Evolutionary conservation across 2,797 vertebrate genomes (phyloP), one percentile per base, ranked within the genome.

Genomic region (Acrocephalus scirpaceus): DNA sequence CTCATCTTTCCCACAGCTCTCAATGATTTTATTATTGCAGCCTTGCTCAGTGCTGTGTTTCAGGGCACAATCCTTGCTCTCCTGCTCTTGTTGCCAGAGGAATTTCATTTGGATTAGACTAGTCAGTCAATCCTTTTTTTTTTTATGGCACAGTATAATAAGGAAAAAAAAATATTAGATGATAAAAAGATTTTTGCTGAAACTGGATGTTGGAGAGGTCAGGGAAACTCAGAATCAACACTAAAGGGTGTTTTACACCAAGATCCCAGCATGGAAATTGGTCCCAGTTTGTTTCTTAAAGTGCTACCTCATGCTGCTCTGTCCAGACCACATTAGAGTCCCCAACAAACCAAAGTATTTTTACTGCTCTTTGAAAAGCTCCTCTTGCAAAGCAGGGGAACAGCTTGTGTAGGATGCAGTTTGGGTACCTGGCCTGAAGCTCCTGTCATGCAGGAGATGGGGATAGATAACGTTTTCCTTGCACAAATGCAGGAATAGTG

Each of bases 221-320:
- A 26, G 17, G 13, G 4, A 64, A n/a, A 61, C 13, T 45, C 0
- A 0, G 16, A 27, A 7, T 5, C 42, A 57, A 36, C 16, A 5
- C 23, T 42, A 47, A 89, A 67, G 5, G 2, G 5, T 73, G 29
- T 60, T 85, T 60, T 45, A 50, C 27, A 21, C 25, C 38, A 13
- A 21, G 25, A 48, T 84, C 12, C 47, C 58, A 51, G 4, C 9
- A 10, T 32, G 26, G 32, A 73, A 75, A 66, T 10, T 30, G 44
- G 12, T 62, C 16, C 34, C n/a, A 62, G 8, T 34, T 77, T 38
- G 53, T 71, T 91, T 36, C 45, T 38, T n/a, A 21, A 54, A 48
- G 29, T 71, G 6, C 22, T 34, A 1, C 19, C 21, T 81, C 32
- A 30, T n/a, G 8, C 38, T 51, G 11, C 56, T 54, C 58, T 58